These are phyloP conservation scores for Cossypha caffra DNA, from an alignment of 2,797 vertebrate genomes.

Conservation along the genomic window DNA sequence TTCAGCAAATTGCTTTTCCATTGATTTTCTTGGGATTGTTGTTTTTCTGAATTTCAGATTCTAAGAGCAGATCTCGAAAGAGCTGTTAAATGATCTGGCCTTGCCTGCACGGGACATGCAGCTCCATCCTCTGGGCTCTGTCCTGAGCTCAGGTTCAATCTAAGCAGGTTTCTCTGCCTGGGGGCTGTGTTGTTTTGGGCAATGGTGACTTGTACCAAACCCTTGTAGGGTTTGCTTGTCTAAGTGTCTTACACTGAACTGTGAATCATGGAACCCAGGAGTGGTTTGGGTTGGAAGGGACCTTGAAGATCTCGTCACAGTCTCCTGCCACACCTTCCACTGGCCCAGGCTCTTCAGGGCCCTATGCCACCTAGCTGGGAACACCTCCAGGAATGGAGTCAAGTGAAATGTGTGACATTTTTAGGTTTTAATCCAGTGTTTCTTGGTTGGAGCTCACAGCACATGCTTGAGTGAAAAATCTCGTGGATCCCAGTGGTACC, in stretches of 20 bases:
- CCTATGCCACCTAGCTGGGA: not conserved
- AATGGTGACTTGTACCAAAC: not conserved
- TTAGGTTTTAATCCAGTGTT: not conserved
- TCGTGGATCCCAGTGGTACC: too few species aligned
- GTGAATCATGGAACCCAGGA: not conserved
- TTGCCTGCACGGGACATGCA: not conserved
- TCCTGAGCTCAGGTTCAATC: not conserved
- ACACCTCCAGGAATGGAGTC: not conserved
- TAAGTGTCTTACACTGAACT: not conserved
- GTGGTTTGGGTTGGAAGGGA: not conserved
- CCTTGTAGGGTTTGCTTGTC: not conserved
- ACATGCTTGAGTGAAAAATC: not conserved
- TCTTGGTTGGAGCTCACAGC: not conserved
- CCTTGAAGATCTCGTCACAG: not conserved
- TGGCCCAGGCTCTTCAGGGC: too few species aligned
- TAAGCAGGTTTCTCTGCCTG: not conserved
- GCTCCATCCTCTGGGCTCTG: not conserved
- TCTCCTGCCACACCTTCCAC: not conserved
- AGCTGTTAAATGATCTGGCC: not conserved
- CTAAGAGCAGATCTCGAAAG: not conserved
- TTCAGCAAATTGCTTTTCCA: not conserved
- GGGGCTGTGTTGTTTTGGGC: not conserved
- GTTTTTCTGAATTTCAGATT: not conserved
- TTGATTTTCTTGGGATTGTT: not conserved
- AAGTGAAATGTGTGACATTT: accelerated